phyloP scores from a whole-genome alignment of 1,140 invertebrate species.

The Globodera rostochiensis region DNA sequence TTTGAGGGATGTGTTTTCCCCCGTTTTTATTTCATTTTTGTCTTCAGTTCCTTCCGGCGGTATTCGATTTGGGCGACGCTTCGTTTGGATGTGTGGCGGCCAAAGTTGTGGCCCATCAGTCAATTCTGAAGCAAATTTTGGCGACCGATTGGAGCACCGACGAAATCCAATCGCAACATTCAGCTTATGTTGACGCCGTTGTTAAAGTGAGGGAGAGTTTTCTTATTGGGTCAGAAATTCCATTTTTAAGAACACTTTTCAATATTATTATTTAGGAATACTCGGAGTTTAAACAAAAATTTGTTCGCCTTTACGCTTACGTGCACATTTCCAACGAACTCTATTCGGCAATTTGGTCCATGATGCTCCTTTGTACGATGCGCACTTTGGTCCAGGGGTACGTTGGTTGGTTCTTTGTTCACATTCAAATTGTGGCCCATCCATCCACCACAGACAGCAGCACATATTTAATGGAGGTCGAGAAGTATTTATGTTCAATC shows the following conservation, averaged over 20 bases:
- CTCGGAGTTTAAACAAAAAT: slow-evolving; percentile 34
- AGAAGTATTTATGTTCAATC: too few species aligned
- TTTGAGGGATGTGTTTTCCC: neutral
- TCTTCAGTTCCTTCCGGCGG: slow-evolving; percentile 66
- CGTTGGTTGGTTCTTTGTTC: slow-evolving; percentile 44
- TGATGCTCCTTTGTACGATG: slow-evolving; percentile 80
- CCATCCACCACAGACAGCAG: too few species aligned
- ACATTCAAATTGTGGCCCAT: neutral
- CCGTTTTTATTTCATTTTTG: neutral
- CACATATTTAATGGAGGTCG: too few species aligned
- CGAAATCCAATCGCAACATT: slow-evolving; percentile 93
- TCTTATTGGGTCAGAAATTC: neutral
- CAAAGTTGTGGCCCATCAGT: slow-evolving; percentile 78
- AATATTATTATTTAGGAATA: slow-evolving; percentile 50
- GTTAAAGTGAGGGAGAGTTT: slow-evolving; percentile 24
- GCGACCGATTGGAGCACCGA: slow-evolving; percentile 89
- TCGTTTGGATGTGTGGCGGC: slow-evolving; percentile 82
- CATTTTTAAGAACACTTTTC: neutral
- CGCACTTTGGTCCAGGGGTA: slow-evolving; percentile 88
- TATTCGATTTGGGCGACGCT: slow-evolving; percentile 76
- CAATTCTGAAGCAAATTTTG: slow-evolving; percentile 78
- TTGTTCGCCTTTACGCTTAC: slow-evolving; percentile 33
- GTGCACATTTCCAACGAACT: slow-evolving; percentile 45
- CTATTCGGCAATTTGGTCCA: slow-evolving; percentile 77
- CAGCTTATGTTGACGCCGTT: slow-evolving; percentile 76